Conservation (phyloP, 2,797 vertebrate genomes). For the Acipenser oxyrinchus region DNA sequence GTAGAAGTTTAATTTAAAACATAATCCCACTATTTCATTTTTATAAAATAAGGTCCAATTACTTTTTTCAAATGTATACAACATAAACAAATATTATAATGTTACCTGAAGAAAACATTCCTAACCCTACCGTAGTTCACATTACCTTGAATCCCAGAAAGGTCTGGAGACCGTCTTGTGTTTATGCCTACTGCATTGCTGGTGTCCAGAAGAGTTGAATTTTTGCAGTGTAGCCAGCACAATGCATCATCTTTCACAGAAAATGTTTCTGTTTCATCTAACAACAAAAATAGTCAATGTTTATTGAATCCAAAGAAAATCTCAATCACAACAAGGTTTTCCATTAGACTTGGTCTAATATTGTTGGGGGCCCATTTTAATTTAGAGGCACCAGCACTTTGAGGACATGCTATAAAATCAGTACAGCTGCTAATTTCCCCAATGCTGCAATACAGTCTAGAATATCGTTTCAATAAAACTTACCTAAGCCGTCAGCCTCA, state of each 20-base stretch:
- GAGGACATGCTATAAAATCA: neutral
- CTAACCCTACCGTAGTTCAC: neutral
- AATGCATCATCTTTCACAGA: constrained; percentile 18
- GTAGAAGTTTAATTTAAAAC: too few species aligned
- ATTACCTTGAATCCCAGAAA: constrained; percentile 74
- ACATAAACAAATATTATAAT: too few species aligned
- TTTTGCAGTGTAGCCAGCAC: constrained; percentile 44
- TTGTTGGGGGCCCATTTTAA: too few species aligned
- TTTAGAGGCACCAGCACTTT: neutral
- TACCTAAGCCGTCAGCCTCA: constrained; percentile 51
- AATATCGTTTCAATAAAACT: constrained; percentile 11
- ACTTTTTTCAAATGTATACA: too few species aligned
- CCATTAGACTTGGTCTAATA: neutral
- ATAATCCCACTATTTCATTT: too few species aligned
- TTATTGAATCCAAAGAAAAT: neutral
- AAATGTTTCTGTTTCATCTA: constrained; percentile 23
- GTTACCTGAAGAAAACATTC: too few species aligned
- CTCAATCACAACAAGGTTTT: neutral
- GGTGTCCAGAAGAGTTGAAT: constrained; percentile 78
- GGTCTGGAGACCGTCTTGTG: constrained; percentile 52
- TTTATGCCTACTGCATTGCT: constrained; percentile 64
- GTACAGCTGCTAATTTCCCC: neutral
- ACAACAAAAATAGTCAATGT: neutral
- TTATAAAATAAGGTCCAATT: too few species aligned
- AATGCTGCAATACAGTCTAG: neutral